A percentile compares a stretch with the other conserved stretches of the same genome.
These are phyloP conservation scores for Lates japonicus DNA, from an alignment of 2,797 vertebrate species.

Conservation along the genomic window DNA sequence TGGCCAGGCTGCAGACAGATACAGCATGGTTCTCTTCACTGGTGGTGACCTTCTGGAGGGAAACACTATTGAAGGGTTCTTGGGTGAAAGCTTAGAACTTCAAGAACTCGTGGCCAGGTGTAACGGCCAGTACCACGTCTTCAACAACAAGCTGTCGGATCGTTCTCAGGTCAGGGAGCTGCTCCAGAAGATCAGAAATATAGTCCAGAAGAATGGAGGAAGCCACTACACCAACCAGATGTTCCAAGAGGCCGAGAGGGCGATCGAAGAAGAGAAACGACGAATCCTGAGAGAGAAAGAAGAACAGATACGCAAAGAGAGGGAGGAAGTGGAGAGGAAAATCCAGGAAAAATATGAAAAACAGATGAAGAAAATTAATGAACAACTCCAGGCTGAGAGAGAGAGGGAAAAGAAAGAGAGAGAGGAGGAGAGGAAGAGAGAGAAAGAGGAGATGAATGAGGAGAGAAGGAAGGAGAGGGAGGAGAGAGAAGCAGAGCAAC, in stretches of 20 bases:
- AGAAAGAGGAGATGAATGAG: background rate
- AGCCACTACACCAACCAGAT: constrained; percentile 49
- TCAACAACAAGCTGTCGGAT: constrained; percentile 13
- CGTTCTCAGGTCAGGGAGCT: constrained; percentile 29
- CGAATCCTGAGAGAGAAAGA: constrained; percentile 26
- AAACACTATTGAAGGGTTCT: background rate
- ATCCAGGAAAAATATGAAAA: background rate
- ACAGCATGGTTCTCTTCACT: constrained; percentile 51
- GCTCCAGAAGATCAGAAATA: constrained; percentile 37
- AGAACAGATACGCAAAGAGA: constrained; percentile 6
- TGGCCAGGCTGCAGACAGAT: constrained; percentile 27
- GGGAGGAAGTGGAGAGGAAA: constrained; percentile 1
- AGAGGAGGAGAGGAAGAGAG: background rate
- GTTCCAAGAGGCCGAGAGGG: constrained; percentile 32
- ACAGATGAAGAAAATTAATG: background rate
- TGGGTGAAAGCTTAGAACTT: background rate
- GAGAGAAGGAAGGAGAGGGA: background rate
- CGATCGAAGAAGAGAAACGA: background rate
- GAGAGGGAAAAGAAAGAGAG: too few species aligned
- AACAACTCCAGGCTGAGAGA: background rate
- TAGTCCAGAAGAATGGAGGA: constrained; percentile 32
- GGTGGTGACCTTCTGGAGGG: background rate
- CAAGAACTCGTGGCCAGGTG: constrained; percentile 8
- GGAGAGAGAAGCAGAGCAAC: background rate
- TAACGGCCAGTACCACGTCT: constrained; percentile 32